phyloP scores from a whole-genome alignment of 30 jellyfish, hydroid and myxozoan species.

The Chrysaora quinquecirrha region DNA sequence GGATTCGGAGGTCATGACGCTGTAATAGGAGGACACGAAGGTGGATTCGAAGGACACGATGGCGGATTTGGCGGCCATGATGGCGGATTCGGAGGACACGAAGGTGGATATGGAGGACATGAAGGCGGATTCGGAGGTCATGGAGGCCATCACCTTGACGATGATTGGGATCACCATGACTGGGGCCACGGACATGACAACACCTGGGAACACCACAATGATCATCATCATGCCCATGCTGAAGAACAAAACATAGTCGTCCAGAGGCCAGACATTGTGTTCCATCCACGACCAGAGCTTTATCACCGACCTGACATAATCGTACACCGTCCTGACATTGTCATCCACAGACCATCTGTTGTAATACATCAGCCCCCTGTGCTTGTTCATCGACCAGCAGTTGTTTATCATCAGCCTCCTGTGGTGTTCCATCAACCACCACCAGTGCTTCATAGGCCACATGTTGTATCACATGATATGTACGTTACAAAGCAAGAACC shows the following conservation, averaged over 20 bases:
- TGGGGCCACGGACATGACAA: conserved; percentile 95
- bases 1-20: conserved; percentile 47
- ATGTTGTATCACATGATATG: conserved; percentile 95
- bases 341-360: conserved; percentile 98
- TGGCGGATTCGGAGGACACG: conserved; percentile 80
- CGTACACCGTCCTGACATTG: conserved; percentile 98
- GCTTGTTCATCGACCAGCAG: conserved; percentile 98
- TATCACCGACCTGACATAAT: conserved; percentile 96
- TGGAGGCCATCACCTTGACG: conserved; percentile 77
- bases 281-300: conserved; percentile 98
- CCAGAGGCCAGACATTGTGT: conserved; percentile 92
- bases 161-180: conserved; percentile 82
- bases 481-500: conserved; percentile 89
- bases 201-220: conserved; percentile 87
- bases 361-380: conserved; percentile 98
- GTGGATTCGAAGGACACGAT: conserved; percentile 81
- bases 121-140: conserved; percentile 78
- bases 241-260: conserved; percentile 94
- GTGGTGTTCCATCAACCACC: conserved; percentile 99
- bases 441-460: conserved; percentile 97
- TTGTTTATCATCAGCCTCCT: conserved; percentile 98
- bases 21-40: conserved; percentile 5
- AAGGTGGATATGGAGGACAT: conserved; percentile 91
- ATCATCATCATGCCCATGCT: conserved; percentile 83
- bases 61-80: conserved; percentile 76